A percentile compares a stretch with the other conserved stretches of the same genome.
Evolutionary conservation across 2,797 vertebrate genomes (phyloP).

Genomic region (Sebastes oblongus): DNA sequence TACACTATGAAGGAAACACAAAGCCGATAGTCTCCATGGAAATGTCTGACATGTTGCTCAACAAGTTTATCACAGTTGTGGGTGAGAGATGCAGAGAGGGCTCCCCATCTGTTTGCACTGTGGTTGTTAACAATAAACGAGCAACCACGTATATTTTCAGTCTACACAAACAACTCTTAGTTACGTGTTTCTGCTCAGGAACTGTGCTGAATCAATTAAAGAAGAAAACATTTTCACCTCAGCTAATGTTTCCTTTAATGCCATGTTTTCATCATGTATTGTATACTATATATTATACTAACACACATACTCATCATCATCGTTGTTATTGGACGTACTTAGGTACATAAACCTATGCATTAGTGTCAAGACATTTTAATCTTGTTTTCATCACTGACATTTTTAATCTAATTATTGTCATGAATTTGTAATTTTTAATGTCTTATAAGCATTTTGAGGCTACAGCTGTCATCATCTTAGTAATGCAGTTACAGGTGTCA

Average conservation of each 20-base stretch:
- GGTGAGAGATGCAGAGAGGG: conserved; percentile 9
- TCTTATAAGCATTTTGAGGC: background rate
- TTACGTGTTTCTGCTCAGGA: background rate
- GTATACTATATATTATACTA: background rate
- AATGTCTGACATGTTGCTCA: conserved; percentile 36
- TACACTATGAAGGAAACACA: background rate
- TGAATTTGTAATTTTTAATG: background rate
- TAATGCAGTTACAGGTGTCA: background rate
- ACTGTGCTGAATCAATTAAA: background rate
- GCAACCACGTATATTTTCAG: background rate
- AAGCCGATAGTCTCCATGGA: conserved; percentile 32
- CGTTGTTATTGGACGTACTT: too few species aligned
- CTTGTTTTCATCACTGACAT: background rate
- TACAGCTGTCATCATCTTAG: background rate
- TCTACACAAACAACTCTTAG: background rate
- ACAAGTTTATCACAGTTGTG: conserved; percentile 19
- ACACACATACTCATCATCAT: background rate
- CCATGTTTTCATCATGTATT: background rate
- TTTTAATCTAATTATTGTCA: background rate
- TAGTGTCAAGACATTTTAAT: background rate
- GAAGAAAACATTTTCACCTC: background rate
- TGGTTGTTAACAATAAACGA: background rate
- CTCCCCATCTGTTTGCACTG: background rate
- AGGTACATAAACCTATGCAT: background rate
- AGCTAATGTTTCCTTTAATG: background rate